phyloP scores from a whole-genome alignment of 2,797 vertebrate species.

The Muscicapa striata region DNA sequence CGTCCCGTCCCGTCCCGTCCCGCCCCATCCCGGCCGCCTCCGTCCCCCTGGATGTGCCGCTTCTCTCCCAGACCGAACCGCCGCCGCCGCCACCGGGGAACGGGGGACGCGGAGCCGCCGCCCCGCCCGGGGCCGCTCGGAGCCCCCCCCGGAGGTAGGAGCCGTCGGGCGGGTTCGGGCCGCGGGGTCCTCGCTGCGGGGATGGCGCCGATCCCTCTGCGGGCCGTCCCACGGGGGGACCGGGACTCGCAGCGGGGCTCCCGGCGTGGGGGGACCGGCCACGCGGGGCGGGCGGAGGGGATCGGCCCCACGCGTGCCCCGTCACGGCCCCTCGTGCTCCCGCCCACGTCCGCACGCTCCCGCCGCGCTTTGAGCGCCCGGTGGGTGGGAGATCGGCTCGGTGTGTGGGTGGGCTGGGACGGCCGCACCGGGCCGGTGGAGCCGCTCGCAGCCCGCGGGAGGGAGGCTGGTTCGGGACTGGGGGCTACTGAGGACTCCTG shows the following conservation, averaged over 20 bases:
- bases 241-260: neutral
- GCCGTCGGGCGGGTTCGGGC: neutral
- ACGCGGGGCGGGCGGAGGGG: neutral
- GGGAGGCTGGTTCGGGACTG: neutral
- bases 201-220: neutral
- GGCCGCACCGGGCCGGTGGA: neutral
- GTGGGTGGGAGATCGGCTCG: neutral
- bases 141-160: constrained; percentile 14
- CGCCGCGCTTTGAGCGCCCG: neutral
- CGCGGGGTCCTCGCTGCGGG: neutral
- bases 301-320: neutral
- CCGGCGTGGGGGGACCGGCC: neutral
- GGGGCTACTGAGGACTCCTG: neutral
- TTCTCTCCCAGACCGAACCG: neutral
- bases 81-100: neutral
- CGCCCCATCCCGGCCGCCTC: neutral
- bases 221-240: neutral
- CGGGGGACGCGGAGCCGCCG: neutral
- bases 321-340: neutral
- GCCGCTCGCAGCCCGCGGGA: neutral
- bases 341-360: constrained; percentile 13
- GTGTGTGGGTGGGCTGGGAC: neutral
- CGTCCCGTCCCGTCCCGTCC: neutral
- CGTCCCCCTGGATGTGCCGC: constrained; percentile 34
- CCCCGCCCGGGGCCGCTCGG: neutral